Conservation (phyloP, 2,888 invertebrate species). For the Strigamia crassipes region DNA sequence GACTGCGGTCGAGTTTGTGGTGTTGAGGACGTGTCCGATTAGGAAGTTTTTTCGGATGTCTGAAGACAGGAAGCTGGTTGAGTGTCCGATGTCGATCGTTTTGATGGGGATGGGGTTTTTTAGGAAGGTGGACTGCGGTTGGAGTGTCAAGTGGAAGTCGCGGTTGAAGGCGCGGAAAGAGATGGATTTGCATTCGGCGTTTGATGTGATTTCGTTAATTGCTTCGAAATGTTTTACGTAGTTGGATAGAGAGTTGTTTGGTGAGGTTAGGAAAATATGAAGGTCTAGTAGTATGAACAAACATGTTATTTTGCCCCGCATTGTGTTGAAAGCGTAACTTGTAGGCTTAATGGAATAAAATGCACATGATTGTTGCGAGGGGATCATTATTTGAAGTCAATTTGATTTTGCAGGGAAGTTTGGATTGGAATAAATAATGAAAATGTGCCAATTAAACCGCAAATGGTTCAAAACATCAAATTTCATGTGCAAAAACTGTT, state of each 20-base stretch:
- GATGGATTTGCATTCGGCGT: neutral
- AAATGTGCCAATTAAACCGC: no score
- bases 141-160: neutral
- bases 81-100: neutral
- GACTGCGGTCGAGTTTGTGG: neutral
- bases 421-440: no score
- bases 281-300: no score
- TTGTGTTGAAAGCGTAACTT: no score
- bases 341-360: no score
- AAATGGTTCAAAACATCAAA: no score
- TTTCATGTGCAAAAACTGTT: no score
- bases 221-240: neutral
- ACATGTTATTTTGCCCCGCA: no score
- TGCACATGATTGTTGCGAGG: no score
- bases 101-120: neutral
- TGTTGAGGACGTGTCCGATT: neutral
- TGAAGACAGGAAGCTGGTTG: neutral
- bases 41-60: neutral
- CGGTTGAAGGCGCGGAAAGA: neutral
- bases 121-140: neutral
- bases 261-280: no score
- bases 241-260: neutral
- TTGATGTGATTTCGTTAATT: neutral
- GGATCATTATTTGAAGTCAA: no score
- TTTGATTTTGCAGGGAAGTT: no score